Percentiles rank a stretch among this genome's conserved stretches.
Conservation (phyloP, 2,113 vertebrate species). For the Gallinago paraguaiae region DNA sequence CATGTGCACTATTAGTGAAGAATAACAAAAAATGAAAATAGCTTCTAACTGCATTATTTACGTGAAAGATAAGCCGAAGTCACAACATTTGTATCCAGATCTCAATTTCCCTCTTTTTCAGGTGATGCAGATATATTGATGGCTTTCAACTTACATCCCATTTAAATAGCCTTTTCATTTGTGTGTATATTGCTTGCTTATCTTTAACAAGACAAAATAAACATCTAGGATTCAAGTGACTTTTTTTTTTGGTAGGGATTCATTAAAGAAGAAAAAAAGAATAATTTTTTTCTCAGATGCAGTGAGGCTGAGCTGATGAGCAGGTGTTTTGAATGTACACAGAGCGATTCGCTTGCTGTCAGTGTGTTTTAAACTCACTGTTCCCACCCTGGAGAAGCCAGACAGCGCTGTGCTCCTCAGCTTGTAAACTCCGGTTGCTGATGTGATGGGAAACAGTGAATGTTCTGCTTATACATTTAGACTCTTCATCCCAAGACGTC, state of each 20-base stretch:
- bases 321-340: background rate
- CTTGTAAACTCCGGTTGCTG: background rate
- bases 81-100: background rate
- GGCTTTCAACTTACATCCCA: background rate
- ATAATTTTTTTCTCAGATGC: background rate
- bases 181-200: background rate
- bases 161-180: background rate
- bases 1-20: background rate
- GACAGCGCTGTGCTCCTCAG: background rate
- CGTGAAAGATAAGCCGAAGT: background rate
- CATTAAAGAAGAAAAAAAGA: background rate
- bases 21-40: background rate
- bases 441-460: constrained; percentile 42
- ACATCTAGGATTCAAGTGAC: background rate
- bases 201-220: background rate
- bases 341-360: background rate
- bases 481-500: constrained; percentile 13
- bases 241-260: background rate
- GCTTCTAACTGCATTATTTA: background rate
- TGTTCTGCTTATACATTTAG: constrained; percentile 40
- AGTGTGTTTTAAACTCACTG: background rate
- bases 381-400: background rate
- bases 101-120: background rate
- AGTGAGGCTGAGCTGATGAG: background rate
- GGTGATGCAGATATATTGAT: background rate